Conservation (phyloP, 2,888 invertebrate species). For the Gisinianus flammeolus region DNA sequence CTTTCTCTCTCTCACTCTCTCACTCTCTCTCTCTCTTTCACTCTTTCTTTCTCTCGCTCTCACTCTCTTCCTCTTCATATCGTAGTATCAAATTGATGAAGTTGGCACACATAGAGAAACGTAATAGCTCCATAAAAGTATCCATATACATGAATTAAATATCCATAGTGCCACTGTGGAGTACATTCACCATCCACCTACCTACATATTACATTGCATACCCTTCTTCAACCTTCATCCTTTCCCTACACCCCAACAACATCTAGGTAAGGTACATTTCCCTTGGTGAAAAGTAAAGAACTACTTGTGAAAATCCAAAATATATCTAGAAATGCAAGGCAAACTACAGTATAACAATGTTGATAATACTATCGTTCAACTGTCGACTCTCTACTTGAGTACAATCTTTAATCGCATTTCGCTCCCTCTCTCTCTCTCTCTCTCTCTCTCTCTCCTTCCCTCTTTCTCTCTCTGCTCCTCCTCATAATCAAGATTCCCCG, state of each 20-base stretch:
- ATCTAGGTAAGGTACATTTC: neutral
- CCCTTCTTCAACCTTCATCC: neutral
- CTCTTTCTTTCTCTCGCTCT: neutral
- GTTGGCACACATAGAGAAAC: conserved; percentile 7
- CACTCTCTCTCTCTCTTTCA: neutral
- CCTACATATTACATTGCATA: neutral
- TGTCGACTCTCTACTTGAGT: conserved; percentile 5
- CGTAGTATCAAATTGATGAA: neutral
- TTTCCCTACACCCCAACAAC: neutral
- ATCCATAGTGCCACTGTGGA: neutral
- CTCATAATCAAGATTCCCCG: conserved; percentile 15
- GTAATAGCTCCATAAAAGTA: conserved; percentile 16
- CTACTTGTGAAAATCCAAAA: conserved; percentile 13
- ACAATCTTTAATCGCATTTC: conserved; percentile 21
- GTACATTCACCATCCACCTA: neutral
- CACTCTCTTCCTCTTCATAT: neutral
- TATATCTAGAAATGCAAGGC: too few relatives aligned
- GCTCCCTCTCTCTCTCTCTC: neutral
- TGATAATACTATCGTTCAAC: conserved; percentile 3
- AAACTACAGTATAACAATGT: conserved; percentile 13
- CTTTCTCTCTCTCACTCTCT: neutral
- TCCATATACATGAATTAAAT: conserved; percentile 16
- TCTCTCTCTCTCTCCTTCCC: neutral
- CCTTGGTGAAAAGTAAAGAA: neutral
- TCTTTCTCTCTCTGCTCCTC: neutral